Evolutionary conservation across 2,113 vertebrate species (phyloP).

Genomic region (Mustela lutreola): DNA sequence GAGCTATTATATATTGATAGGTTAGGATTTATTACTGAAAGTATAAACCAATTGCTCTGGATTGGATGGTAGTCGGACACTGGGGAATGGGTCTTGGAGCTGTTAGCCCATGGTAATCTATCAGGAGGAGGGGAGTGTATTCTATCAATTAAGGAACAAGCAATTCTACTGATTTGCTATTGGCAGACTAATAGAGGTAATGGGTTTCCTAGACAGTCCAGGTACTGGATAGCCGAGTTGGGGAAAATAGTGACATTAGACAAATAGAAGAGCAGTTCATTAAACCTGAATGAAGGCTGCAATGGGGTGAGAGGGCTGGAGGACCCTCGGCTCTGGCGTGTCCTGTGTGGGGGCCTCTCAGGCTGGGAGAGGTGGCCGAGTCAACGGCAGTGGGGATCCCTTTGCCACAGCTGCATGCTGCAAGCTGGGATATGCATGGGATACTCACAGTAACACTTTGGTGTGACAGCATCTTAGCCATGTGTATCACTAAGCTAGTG

Average conservation of each 20-base stretch:
- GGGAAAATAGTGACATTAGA: conserved; percentile 85
- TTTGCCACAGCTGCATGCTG: conserved; percentile 56
- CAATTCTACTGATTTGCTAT: conserved; percentile 89
- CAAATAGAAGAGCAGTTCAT: conserved; percentile 87
- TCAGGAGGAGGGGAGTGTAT: conserved; percentile 87
- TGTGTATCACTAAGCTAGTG: background rate
- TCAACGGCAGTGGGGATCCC: conserved; percentile 66
- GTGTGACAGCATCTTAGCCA: background rate
- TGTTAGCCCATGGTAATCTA: conserved; percentile 89
- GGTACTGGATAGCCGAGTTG: conserved; percentile 81
- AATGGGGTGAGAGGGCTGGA: conserved; percentile 51
- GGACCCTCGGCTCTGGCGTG: conserved; percentile 77
- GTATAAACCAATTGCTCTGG: conserved; percentile 81
- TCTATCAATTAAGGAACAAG: conserved; percentile 92
- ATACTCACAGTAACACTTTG: background rate
- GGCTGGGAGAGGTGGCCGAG: conserved; percentile 19
- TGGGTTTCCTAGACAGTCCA: conserved; percentile 89
- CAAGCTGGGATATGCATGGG: conserved; percentile 3
- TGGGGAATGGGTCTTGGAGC: conserved; percentile 86
- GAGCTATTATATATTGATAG: conserved; percentile 89
- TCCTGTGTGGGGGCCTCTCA: conserved; percentile 75
- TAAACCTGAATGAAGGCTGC: conserved; percentile 83
- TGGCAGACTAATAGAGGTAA: conserved; percentile 91
- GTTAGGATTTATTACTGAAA: conserved; percentile 89
- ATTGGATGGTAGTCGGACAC: conserved; percentile 83